phyloP scores from a whole-genome alignment of 2,888 invertebrate genomes.

The Hyposoter dolosus region DNA sequence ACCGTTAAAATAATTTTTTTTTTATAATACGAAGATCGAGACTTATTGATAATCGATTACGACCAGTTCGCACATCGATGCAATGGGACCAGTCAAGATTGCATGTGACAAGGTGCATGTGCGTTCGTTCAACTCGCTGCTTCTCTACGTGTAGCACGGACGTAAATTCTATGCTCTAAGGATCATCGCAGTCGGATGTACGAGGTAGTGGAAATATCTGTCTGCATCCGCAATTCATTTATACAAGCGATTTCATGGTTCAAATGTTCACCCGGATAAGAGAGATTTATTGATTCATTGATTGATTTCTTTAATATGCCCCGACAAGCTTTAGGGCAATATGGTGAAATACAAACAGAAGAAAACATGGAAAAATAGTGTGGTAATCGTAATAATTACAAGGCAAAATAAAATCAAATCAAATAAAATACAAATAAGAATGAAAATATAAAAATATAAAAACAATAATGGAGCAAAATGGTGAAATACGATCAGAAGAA shows the following conservation, averaged over 20 bases:
- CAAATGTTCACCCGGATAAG: background rate
- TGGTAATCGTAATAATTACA: too few relatives aligned
- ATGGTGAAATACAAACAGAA: too few relatives aligned
- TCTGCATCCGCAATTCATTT: conserved; percentile 1
- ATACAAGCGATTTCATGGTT: background rate
- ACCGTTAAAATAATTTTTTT: background rate
- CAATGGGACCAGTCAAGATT: background rate
- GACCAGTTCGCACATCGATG: background rate
- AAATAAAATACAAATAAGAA: too few relatives aligned
- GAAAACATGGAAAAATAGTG: too few relatives aligned
- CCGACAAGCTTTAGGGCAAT: too few relatives aligned
- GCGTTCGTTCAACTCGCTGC: background rate
- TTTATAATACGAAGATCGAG: background rate
- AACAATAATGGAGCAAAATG: too few relatives aligned
- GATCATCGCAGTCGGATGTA: conserved; percentile 3
- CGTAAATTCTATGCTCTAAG: conserved; percentile 21
- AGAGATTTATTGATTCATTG: too few relatives aligned
- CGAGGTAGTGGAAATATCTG: conserved; percentile 34
- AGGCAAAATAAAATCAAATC: too few relatives aligned
- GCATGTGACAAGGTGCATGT: background rate
- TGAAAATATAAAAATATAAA: too few relatives aligned
- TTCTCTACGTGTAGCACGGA: background rate
- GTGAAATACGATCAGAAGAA: too few relatives aligned
- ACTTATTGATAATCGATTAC: background rate
- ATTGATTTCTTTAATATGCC: too few relatives aligned